Evolutionary conservation across 1,140 invertebrate genomes (phyloP), one percentile per base, ranked within the genome.

Genomic region (Thaumatotibia leucotreta): DNA sequence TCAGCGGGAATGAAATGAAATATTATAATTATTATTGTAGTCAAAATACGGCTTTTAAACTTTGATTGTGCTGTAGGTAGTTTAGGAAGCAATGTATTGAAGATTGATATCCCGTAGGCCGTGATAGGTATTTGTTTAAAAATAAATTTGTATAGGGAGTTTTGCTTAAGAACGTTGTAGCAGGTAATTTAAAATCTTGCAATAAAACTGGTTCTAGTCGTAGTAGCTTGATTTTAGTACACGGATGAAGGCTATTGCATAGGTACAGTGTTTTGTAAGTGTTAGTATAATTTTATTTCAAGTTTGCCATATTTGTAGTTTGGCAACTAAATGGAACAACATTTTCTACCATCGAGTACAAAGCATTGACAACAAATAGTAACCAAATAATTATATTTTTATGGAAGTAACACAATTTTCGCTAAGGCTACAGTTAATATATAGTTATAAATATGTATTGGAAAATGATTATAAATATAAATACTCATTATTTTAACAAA

Each of bases 81-180:
- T 83, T 76, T 83, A 82, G 75, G 70, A 76, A 69, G 80, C 76
- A 72, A 76, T 76, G 75, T 80, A 83, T 83, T 77, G 75, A 85
- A 83, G 78, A 85, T 83, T 83, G 83, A 85, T 85, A 79, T 72
- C 75, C 69, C 35, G 58, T 49, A 14, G 35, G 45, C 31, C 63
- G 66, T 23, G n/a, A 52, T 63, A 66, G 66, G 69, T 68, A 70
- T 73, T 67, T 65, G 64, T 66, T 62, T 31, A 61, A 27, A 70
- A 65, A 65, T 63, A 69, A 67, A 75, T 67, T 45, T 45, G 39
- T 45, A 45, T 45, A 45, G 39, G 39, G 39, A 45, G 69, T 73
- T 67, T 73, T 27, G 52, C 52, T 58, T n/a, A 58, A 58, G 52
- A 58, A 31, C 14, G 24, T 14, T 14, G 24, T 27, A n/a, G 52